Base-by-base conservation (phyloP, 2,113 vertebrate genomes). In the Xyrauchen texanus region DNA sequence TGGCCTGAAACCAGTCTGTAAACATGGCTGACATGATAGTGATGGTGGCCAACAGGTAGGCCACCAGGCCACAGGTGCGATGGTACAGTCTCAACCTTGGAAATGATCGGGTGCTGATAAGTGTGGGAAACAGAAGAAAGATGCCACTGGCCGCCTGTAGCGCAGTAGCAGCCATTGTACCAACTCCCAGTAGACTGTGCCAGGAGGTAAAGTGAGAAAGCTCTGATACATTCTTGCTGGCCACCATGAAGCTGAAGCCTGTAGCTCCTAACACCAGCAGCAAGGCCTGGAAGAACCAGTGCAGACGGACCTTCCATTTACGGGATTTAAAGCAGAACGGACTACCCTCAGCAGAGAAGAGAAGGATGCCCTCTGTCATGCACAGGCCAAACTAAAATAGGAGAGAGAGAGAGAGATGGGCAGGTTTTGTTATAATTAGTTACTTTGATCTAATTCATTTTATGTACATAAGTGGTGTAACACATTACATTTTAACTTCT, bases 1-100 rank as follows among this genome's bases (percentile, higher is more conserved):
- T 92, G 71, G 94, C 95, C 87, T 94, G 94, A 86, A 96, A 95
- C 95, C 95, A 97, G 81, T 94, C 93, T 0, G 94, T 94, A 82
- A 91, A 92, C 91, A 96, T 90, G 82, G 92, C 94, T 8, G 91
- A 81, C 4, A 94, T 80, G 68, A 96, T 90, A 0, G 94, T 95
- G 12, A 71, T 71, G 0, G 92, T 95, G 58, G 94, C 91, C 83
- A 95, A 85, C 84, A 96, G 89, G 88, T 95, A 96, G 42, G 94
- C 92, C 74, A 95, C 84, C 67, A 96, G 90, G n/a, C 95, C 95
- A 0, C 91, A 94, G 0, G 94, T 94, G 83, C 92, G 86, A 11
- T 97, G 95, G 85, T 95, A 96, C 68, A 95, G 92, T 75, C 91
- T 92, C 70, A 96, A 88, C 8, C 92, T 88, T 4, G 89, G 86